Base-by-base conservation (phyloP, 1,140 invertebrate genomes). In the Drosophila mayri region DNA sequence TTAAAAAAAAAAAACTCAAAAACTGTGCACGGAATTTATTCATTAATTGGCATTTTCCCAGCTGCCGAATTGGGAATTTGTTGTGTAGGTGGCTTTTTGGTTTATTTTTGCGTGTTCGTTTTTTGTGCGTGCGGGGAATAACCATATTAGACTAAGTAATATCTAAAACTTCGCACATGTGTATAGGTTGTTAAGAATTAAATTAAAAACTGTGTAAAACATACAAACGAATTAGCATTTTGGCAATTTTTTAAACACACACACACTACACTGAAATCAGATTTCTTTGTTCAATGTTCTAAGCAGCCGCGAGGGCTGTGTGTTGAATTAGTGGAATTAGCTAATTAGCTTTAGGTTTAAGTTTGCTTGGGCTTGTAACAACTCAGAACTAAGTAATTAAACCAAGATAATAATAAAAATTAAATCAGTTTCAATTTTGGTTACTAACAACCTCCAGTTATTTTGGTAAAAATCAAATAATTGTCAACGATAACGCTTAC, bases 261-360 rank as follows among this genome's bases (percentile, higher is more conserved):
- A 91, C 90, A 91, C 90, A 91, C 88, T 91, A 91, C 90, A 91
- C 79, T 82, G 82, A 79, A 80, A 78, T 76, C 49, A 54, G 41
- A 72, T 65, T 62, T 20, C 16, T 47, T 66, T 66, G 63, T 63
- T 30, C 49, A 58, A 61, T 63, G 61, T 46, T 64, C 60, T 78
- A 77, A 28, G 38, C 74, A 84, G 75, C 79, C 61, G 74, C 30
- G n/a, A 37, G 28, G 61, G 79, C 75, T 63, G 80, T 66, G 80
- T 66, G 46, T 50, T 54, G 44, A 91, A 91, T 90, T 90, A 90
- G 87, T 90, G 68, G 78, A 90, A 90, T 86, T 90, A 77, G 74
- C 74, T 77, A 72, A 72, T 72, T 72, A 86, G 79, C 81, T 77
- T 50, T 50, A 30, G 77, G 72, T 64, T 85, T 85, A 60, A 43